Conservation (phyloP, 2,888 invertebrate genomes). For the Apocheima hispidaria region DNA sequence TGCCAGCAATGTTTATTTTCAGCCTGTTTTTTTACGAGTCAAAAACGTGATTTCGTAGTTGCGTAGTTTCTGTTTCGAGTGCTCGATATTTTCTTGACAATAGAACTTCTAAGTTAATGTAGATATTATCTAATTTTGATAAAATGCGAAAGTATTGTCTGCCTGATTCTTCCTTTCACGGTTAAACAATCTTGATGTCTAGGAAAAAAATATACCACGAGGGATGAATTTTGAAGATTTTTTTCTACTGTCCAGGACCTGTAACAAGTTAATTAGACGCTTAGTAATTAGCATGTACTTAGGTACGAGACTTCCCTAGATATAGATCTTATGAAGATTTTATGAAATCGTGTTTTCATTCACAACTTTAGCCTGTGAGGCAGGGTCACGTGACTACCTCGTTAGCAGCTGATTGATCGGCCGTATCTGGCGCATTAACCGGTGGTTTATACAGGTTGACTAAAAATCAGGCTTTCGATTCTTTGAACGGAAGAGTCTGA, state of each 20-base stretch:
- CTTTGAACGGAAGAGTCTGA: too few relatives aligned
- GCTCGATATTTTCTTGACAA: slow-evolving; percentile 4
- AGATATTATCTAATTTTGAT: neutral
- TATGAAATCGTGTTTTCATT: slow-evolving; percentile 11
- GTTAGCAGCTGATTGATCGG: slow-evolving; percentile 84
- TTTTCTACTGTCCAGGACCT: too few relatives aligned
- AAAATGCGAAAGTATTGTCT: too few relatives aligned
- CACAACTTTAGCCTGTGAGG: slow-evolving; percentile 8
- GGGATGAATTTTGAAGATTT: too few relatives aligned
- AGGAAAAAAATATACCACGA: too few relatives aligned
- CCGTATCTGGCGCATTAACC: slow-evolving; percentile 64
- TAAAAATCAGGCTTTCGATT: neutral
- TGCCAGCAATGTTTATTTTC: slow-evolving; percentile 70
- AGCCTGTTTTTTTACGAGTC: slow-evolving; percentile 24
- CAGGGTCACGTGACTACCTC: slow-evolving; percentile 69
- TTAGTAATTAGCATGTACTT: too few relatives aligned
- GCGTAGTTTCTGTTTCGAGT: slow-evolving; percentile 16
- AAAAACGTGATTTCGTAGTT: slow-evolving; percentile 41
- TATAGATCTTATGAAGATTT: neutral
- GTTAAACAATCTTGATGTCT: too few relatives aligned
- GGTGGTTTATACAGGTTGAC: slow-evolving; percentile 67
- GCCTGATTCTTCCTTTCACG: too few relatives aligned
- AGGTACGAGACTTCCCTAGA: too few relatives aligned
- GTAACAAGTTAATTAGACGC: too few relatives aligned
- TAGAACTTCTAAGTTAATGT: neutral